Base-by-base conservation (phyloP, 35 echinoderm and acorn worm genomes). In the Holothuria glaberrima region DNA sequence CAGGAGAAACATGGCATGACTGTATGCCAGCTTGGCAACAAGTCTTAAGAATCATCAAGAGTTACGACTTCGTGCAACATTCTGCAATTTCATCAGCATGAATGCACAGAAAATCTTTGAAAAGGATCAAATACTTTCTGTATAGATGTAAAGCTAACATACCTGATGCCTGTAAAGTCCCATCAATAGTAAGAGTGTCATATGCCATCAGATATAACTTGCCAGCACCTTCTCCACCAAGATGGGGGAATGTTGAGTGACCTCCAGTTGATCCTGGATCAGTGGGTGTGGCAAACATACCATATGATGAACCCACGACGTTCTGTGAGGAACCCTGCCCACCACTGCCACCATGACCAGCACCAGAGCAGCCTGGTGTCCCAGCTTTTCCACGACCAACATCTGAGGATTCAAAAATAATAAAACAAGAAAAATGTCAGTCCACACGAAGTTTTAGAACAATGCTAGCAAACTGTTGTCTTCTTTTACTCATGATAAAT, bases 321-420 rank as follows among this genome's bases (percentile, higher is more conserved):
- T 59, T 27, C 77, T 97, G 94, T 45, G 50, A 65, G 33, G 38
- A 27, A 14, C 94, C 92, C 30, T 88, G 88, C n/a, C 94, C 94
- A 20, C 94, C 94, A 64, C 71, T 97, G 59, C 94, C 86, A 63
- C 91, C 91, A 69, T 93, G 92, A 22, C 94, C 94, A 29, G 80
- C 94, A 71, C 94, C 94, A 14, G 94, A 97, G 38, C 66, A 82
- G 21, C 94, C 92, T 17, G 58, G 44, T 17, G 50, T 74, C 3
- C 94, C 89, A 36, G 62, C 45, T 29, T 73, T 30, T 12, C 92
- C 92, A 68, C 33, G 32, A 59, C 92, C 87, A 10, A 74, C n/a
- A 46, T 80, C 92, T 94, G 29, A 25, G 62, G 60, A 31, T 5
- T 46, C 0, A 17, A 54, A 54, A 54, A 54, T 17, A 41, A 2